Percentiles rank a stretch among this genome's conserved stretches.
phyloP scores from a whole-genome alignment of 2,797 vertebrate species.

The Lagorchestes hirsutus region DNA sequence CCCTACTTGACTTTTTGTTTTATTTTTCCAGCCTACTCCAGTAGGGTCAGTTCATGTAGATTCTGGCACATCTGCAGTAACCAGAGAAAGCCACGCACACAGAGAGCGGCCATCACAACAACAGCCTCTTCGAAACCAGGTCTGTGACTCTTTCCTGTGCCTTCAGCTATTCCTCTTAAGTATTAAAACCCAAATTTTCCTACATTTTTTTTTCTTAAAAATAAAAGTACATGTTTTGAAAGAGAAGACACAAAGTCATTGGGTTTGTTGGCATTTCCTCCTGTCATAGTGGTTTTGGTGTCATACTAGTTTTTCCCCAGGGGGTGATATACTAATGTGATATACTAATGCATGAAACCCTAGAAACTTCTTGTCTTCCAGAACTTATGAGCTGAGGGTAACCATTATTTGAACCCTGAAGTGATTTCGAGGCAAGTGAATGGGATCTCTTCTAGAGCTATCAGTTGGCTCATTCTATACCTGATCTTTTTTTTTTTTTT shows the following conservation, averaged over 20 bases:
- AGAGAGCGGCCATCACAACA: constrained; percentile 94
- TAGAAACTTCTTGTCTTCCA: constrained; percentile 32
- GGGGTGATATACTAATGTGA: not conserved
- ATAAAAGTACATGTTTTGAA: not conserved
- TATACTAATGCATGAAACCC: not conserved
- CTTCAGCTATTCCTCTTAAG: constrained; percentile 26
- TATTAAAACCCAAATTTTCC: constrained; percentile 56
- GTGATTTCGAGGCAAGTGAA: not conserved
- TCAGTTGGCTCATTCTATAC: not conserved
- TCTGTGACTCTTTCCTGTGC: constrained; percentile 76
- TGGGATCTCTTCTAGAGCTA: not conserved
- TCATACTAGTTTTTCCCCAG: not conserved
- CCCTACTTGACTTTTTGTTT: constrained; percentile 53
- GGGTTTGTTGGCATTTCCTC: not conserved
- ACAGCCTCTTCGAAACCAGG: constrained; percentile 96
- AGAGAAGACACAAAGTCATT: not conserved
- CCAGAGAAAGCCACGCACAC: constrained; percentile 94
- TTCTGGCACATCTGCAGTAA: constrained; percentile 94
- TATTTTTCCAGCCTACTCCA: constrained; percentile 93
- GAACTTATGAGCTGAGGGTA: not conserved
- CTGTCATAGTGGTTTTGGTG: not conserved
- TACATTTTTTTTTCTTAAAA: constrained; percentile 41
- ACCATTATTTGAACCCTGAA: not conserved
- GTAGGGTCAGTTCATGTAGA: constrained; percentile 97
- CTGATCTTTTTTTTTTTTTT: not conserved